Evolutionary conservation across 2,888 invertebrate genomes (phyloP), one percentile per base, ranked within the genome.

Genomic region (Drosophila mettleri): DNA sequence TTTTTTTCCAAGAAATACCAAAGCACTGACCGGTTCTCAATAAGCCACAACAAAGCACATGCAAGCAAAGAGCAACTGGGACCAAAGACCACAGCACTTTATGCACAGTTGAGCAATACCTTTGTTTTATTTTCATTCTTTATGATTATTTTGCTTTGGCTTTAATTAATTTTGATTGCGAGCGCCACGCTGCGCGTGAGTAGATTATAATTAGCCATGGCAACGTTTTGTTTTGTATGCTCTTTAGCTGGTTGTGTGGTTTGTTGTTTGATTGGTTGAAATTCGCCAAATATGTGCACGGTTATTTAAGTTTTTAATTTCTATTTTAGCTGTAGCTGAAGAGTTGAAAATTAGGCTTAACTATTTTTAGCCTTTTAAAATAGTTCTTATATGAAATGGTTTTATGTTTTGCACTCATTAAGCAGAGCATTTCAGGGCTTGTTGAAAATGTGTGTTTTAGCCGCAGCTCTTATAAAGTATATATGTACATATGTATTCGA

Each of bases 11-110:
- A 58, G 66, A 62, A 69, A 67, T 72, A 51, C 74, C 74, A 74
- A 74, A 69, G 61, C 64, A 58, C 33, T 62, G 43, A 33, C 38
- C 49, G 45, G 22, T 49, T 62, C 59, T 61, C 24, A 46, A 22
- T 41, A 66, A 62, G 77, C 83, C 87, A 82, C 83, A 83, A 87
- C 83, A 83, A 83, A 83, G 85, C 72, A 41, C 59, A 61, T 66
- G 65, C 64, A 53, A 36, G 43, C 5, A 9, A 9, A 29, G 20
- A 57, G 58, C 38, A 82, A 48, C 49, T 69, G 48, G 10, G 51
- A 9, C 54, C 58, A 41, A 78, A 52, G 29, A 41, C 52, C 36
- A 59, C 33, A 60, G 20, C 36, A 61, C 58, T 58, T 67, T 55
- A 52, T 71, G 61, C 66, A 18, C 54, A 67, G 51, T 62, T 61